A percentile compares a stretch with the other conserved stretches of the same genome.
Conservation (phyloP, 1,140 invertebrate species). For the Cryptotermes secundus region DNA sequence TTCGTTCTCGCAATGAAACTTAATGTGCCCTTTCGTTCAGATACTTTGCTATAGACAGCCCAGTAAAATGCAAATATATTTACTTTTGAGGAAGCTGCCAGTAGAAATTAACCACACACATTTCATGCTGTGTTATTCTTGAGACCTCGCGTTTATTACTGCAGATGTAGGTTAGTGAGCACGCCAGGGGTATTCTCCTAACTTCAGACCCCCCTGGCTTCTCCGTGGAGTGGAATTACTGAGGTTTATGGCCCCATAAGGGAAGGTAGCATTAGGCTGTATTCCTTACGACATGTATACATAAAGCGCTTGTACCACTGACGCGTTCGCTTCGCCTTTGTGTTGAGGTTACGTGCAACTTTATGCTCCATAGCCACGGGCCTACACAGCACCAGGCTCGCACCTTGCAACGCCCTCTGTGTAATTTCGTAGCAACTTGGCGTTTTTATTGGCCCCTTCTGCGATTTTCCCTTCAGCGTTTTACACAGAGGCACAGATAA, state of each 20-base stretch:
- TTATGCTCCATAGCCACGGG: background rate
- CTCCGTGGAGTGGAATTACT: background rate
- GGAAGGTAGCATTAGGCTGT: background rate
- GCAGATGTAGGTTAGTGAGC: background rate
- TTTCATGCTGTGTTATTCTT: background rate
- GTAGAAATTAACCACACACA: background rate
- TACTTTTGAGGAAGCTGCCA: too few relatives aligned
- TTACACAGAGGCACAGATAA: background rate
- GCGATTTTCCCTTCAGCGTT: background rate
- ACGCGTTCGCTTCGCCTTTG: background rate
- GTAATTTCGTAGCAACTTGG: too few relatives aligned
- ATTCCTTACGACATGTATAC: background rate
- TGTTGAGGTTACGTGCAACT: background rate
- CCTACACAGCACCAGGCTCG: too few relatives aligned
- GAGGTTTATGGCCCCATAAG: background rate
- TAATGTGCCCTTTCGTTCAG: too few relatives aligned
- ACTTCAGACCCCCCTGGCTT: background rate
- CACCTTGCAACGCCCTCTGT: too few relatives aligned
- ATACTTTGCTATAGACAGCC: too few relatives aligned
- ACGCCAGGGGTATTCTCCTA: background rate
- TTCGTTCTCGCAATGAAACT: too few relatives aligned
- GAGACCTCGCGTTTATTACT: too few relatives aligned
- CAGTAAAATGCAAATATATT: too few relatives aligned
- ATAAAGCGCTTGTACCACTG: background rate
- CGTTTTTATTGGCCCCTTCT: background rate